Conservation (phyloP, 2,113 vertebrate genomes). For the Myxocyprinus asiaticus region DNA sequence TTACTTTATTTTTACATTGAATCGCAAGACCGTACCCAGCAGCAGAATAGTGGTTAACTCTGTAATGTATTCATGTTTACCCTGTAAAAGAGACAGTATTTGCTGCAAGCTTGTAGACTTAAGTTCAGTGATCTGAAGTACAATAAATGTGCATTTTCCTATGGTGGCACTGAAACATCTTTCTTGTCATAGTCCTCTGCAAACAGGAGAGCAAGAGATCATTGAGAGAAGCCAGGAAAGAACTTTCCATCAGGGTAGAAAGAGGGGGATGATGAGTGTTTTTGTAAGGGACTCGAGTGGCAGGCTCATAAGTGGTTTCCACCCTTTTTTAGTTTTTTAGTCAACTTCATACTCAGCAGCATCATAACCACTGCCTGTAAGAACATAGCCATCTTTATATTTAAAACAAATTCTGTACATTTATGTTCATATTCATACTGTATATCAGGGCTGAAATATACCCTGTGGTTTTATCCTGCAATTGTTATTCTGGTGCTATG, state of each 20-base stretch:
- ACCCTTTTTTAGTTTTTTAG: background rate
- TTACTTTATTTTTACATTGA: background rate
- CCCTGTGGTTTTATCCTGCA: too few relatives aligned
- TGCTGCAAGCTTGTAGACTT: conserved; percentile 49
- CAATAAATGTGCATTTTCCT: background rate
- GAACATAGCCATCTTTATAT: too few relatives aligned
- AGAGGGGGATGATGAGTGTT: background rate
- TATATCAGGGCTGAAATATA: too few relatives aligned
- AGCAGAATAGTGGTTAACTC: conserved; percentile 46
- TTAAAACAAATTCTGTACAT: too few relatives aligned
- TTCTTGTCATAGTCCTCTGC: background rate
- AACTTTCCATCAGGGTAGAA: background rate
- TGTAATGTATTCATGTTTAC: conserved; percentile 51
- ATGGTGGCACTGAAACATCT: background rate
- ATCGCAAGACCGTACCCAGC: conserved; percentile 18
- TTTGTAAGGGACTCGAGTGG: background rate
- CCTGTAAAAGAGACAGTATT: conserved; percentile 46
- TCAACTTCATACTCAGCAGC: too few relatives aligned
- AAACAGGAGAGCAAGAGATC: background rate
- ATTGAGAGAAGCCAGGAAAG: background rate
- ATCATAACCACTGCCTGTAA: too few relatives aligned
- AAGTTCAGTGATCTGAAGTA: background rate
- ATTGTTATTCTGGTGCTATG: too few relatives aligned
- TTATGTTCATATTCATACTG: too few relatives aligned
- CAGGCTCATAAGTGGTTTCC: background rate